A percentile compares a stretch with the other conserved stretches of the same genome.
These are phyloP conservation scores for Epinotia brunnichana DNA, from an alignment of 2,888 invertebrate species.

Conservation along the genomic window DNA sequence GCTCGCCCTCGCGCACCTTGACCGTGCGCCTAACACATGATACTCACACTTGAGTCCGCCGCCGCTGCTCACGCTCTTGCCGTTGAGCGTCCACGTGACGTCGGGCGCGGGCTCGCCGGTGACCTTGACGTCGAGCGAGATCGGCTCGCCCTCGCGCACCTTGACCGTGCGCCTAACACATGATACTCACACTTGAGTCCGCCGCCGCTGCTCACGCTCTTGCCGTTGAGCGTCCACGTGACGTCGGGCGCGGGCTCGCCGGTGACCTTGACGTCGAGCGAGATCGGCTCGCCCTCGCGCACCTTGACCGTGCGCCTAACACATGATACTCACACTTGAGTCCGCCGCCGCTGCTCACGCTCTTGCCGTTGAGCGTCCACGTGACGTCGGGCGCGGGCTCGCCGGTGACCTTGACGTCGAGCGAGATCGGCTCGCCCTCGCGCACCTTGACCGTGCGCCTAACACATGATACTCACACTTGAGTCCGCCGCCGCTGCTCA, in stretches of 20 bases:
- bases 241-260: constrained; percentile 97
- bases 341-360: constrained; percentile 85
- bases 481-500: constrained; percentile 84
- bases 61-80: constrained; percentile 88
- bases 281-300: constrained; percentile 95
- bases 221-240: constrained; percentile 93
- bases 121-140: constrained; percentile 94
- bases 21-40: constrained; percentile 84
- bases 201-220: constrained; percentile 86
- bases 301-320: constrained; percentile 89
- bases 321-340: constrained; percentile 68
- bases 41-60: constrained; percentile 75
- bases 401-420: constrained; percentile 95
- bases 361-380: constrained; percentile 93
- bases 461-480: constrained; percentile 64
- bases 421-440: constrained; percentile 94
- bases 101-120: constrained; percentile 96
- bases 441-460: constrained; percentile 92
- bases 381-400: constrained; percentile 95
- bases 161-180: constrained; percentile 86
- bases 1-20: constrained; percentile 95
- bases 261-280: constrained; percentile 93
- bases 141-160: constrained; percentile 95
- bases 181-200: constrained; percentile 73
- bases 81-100: constrained; percentile 93